Evolutionary conservation across 1,140 invertebrate genomes (phyloP).

Genomic region (Zaprionus inermis): DNA sequence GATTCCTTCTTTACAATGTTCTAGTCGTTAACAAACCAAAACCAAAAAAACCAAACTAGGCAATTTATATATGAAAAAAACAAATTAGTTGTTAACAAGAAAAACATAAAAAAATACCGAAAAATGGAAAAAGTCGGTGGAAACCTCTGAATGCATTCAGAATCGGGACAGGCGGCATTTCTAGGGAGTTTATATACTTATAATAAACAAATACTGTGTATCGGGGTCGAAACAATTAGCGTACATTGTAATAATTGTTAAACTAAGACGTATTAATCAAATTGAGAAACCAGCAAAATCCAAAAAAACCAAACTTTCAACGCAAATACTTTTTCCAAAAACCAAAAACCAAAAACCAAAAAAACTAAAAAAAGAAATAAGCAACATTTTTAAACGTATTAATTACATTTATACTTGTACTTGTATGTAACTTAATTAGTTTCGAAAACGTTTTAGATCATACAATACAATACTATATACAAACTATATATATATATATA

Average conservation of each 20-base stretch:
- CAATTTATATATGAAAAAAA: slow-evolving; percentile 37
- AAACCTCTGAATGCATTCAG: slow-evolving; percentile 19
- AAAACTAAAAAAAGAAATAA: slow-evolving; percentile 34
- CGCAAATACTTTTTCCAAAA: slow-evolving; percentile 72
- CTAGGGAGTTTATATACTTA: slow-evolving; percentile 32
- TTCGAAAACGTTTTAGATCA: slow-evolving; percentile 78
- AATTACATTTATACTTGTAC: slow-evolving; percentile 59
- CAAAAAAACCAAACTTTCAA: slow-evolving; percentile 53
- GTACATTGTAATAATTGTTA: slow-evolving; percentile 74
- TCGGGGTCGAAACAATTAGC: slow-evolving; percentile 65
- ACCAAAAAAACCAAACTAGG: slow-evolving; percentile 55
- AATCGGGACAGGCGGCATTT: slow-evolving; percentile 34
- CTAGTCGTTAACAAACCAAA: slow-evolving; percentile 79
- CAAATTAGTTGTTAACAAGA: slow-evolving; percentile 43
- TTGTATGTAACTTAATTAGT: slow-evolving; percentile 75
- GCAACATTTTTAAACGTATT: slow-evolving; percentile 74
- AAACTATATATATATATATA: slow-evolving; percentile 24
- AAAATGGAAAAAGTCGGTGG: neutral
- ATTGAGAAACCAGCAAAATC: slow-evolving; percentile 61
- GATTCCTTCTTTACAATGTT: slow-evolving; percentile 78
- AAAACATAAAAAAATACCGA: slow-evolving; percentile 2
- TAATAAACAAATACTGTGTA: neutral
- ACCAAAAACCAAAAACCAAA: slow-evolving; percentile 28
- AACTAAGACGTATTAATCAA: slow-evolving; percentile 77
- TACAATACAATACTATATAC: slow-evolving; percentile 32